Conservation (phyloP, 2,113 vertebrate species). For the Gulo gulo region DNA sequence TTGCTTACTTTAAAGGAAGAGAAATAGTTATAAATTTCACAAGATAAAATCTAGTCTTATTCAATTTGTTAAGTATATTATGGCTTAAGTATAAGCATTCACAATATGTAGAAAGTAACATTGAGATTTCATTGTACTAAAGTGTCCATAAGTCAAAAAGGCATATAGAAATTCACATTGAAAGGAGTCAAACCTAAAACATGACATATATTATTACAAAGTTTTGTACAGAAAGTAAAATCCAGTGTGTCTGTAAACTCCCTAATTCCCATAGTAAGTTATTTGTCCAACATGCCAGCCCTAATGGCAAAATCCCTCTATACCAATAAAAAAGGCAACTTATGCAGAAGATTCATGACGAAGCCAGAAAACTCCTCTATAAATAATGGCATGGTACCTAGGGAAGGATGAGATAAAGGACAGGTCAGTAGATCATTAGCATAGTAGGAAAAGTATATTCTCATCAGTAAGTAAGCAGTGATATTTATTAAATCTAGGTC, state of each 20-base stretch:
- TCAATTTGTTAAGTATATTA: neutral
- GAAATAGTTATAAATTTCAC: neutral
- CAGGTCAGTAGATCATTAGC: constrained; percentile 50
- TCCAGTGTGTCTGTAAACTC: constrained; percentile 48
- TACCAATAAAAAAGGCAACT: constrained; percentile 54
- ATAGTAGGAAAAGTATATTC: constrained; percentile 33
- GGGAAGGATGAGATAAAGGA: constrained; percentile 12
- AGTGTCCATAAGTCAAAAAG: neutral
- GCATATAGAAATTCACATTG: constrained; percentile 63
- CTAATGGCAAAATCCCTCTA: constrained; percentile 62
- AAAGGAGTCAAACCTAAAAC: constrained; percentile 63
- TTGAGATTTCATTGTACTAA: constrained; percentile 6
- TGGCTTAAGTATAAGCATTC: neutral
- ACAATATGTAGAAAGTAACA: constrained; percentile 1
- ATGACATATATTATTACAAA: constrained; percentile 63
- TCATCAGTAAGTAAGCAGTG: constrained; percentile 24
- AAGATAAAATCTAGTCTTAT: constrained; percentile 33
- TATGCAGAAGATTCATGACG: constrained; percentile 57
- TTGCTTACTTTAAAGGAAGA: constrained; percentile 31
- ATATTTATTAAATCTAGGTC: constrained; percentile 60
- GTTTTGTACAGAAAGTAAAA: constrained; percentile 54
- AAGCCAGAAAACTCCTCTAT: constrained; percentile 25
- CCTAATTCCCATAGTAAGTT: constrained; percentile 56
- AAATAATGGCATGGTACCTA: constrained; percentile 39
- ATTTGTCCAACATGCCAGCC: constrained; percentile 41